Evolutionary conservation across 2,888 invertebrate genomes (phyloP), one percentile per base, ranked within the genome.

Genomic region (Drosophila acutilabella): DNA sequence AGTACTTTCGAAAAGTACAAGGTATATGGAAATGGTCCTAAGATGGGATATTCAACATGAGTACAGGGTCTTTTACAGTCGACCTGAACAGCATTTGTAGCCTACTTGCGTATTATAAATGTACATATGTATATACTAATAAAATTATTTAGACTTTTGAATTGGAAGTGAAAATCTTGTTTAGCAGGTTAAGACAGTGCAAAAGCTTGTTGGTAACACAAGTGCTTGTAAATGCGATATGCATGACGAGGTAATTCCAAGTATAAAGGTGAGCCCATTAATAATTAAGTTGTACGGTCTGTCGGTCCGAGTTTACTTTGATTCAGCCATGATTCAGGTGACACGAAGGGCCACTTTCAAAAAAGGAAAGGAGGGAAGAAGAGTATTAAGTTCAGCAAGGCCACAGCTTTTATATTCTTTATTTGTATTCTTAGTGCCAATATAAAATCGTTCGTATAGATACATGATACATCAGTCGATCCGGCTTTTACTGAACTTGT

Each of bases 181-280:
- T 26, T 47, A 60, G 13, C 18, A 41, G 16, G 41, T 66, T 62
- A 33, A 51, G 58, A 36, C 57, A 33, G 16, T 8, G 14, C 16
- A 42, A 58, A 59, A 53, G 47, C 60, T 58, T 36, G 53, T 48
- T 8, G 30, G 30, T 8, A 30, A 30, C 30, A 30, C 30, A 8
- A 64, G 45, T 38, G 54, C 23, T 38, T 50, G 40, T 42, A 44
- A 59, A 51, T 57, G 56, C 36, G 36, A 59, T 48, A 52, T 56
- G 70, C 60, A 64, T 75, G 40, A 61, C 59, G 47, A 14, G 44
- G 13, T 77, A 68, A 68, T 48, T 50, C n/a, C 48, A 47, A 58
- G 23, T 18, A 23, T 44, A 52, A 65, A 66, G 58, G 56, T 42
- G 53, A 62, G 45, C 44, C 36, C 33, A 57, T 61, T 47, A 47